These are phyloP conservation scores for Tachysurus fulvidraco DNA, from an alignment of 2,113 vertebrate genomes.

Conservation along the genomic window DNA sequence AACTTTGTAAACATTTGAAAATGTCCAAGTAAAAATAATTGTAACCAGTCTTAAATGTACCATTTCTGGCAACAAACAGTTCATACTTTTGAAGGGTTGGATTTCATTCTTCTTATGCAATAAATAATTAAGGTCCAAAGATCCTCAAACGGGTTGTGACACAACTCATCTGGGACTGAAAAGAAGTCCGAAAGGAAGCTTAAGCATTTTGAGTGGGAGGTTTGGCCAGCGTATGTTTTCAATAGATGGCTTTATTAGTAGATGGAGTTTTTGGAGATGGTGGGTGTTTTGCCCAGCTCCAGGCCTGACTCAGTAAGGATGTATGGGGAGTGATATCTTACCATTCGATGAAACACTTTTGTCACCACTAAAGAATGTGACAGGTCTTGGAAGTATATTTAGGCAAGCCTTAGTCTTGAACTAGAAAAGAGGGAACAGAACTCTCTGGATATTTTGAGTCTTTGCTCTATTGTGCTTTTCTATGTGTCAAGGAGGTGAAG, in stretches of 20 bases:
- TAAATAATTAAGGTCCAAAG: constrained; percentile 43
- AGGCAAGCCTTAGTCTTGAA: not conserved
- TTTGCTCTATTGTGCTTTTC: constrained; percentile 33
- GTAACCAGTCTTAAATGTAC: not conserved
- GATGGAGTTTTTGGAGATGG: constrained; percentile 20
- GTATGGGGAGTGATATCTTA: constrained; percentile 36
- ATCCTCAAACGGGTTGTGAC: constrained; percentile 34
- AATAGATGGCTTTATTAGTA: constrained; percentile 48
- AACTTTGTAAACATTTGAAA: not conserved
- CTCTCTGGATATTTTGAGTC: not conserved
- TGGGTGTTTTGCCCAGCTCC: constrained; percentile 32
- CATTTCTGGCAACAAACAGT: not conserved
- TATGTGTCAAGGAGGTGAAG: constrained; percentile 18
- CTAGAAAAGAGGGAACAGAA: constrained; percentile 24
- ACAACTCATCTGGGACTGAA: constrained; percentile 40
- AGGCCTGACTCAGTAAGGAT: constrained; percentile 29
- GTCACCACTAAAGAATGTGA: constrained; percentile 51
- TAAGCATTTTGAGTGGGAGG: constrained; percentile 9
- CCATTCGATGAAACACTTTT: constrained; percentile 50
- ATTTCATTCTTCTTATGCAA: constrained; percentile 30
- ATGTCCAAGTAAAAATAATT: too few species aligned
- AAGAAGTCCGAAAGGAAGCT: constrained; percentile 21
- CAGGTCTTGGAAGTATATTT: constrained; percentile 42
- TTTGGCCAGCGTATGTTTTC: constrained; percentile 43
- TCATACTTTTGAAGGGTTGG: constrained; percentile 26